These are phyloP conservation scores for Sitta europaea DNA, from an alignment of 2,113 vertebrate species.

Conservation along the genomic window DNA sequence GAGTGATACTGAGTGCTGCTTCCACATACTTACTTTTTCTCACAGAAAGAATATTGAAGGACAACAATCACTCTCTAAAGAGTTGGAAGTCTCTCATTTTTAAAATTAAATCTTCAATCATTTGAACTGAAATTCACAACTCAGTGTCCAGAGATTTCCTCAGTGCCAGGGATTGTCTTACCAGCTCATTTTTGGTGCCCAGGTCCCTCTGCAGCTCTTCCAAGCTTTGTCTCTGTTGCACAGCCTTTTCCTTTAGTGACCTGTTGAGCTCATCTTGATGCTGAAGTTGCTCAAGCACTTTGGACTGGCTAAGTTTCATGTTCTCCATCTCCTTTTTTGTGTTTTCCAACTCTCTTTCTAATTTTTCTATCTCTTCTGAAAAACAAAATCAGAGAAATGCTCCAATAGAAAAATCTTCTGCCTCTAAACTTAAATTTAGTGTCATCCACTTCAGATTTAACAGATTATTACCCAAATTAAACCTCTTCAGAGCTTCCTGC, in stretches of 20 bases:
- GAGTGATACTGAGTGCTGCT: neutral
- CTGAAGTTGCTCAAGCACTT: constrained; percentile 72
- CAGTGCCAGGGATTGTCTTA: constrained; percentile 42
- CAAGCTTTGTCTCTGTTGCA: constrained; percentile 69
- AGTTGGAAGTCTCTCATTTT: neutral
- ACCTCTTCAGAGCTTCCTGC: constrained; percentile 79
- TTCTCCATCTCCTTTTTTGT: constrained; percentile 68
- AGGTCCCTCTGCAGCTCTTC: constrained; percentile 74
- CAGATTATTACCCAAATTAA: constrained; percentile 78
- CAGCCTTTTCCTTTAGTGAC: constrained; percentile 70
- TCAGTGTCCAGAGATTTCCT: neutral
- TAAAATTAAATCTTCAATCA: neutral
- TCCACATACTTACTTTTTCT: neutral
- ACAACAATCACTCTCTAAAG: neutral
- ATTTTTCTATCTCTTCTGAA: constrained; percentile 81
- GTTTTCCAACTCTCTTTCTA: constrained; percentile 79
- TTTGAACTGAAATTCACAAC: neutral
- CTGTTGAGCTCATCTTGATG: constrained; percentile 74
- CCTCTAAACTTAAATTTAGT: neutral
- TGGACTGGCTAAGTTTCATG: constrained; percentile 69
- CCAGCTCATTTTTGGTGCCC: constrained; percentile 81
- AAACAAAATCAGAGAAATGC: neutral
- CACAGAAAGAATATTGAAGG: neutral
- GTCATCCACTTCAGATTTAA: neutral
- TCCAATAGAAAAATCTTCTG: neutral